phyloP scores from a whole-genome alignment of 2,888 invertebrate genomes.

The Xylocampa areola region DNA sequence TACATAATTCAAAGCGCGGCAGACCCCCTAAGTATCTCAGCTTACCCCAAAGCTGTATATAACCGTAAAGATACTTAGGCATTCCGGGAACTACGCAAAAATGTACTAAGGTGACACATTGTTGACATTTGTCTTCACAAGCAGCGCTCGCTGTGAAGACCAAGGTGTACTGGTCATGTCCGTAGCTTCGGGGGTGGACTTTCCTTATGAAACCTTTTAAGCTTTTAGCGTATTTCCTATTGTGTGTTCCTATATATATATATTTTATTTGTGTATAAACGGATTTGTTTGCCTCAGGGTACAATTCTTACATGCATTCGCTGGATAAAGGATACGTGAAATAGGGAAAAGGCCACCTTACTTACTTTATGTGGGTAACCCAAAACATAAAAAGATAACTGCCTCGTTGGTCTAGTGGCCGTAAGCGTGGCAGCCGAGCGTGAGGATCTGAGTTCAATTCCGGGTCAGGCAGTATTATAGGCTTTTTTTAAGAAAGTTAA shows the following conservation, averaged over 20 bases:
- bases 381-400: no score
- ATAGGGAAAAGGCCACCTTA: no score
- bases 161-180: constrained; percentile 7
- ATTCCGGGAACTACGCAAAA: constrained; percentile 25
- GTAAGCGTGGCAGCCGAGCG: no score
- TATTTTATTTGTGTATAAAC: constrained; percentile 22
- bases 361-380: no score
- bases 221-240: constrained; percentile 55
- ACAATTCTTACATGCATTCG: constrained; percentile 12
- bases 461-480: no score
- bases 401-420: no score
- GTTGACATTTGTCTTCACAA: constrained; percentile 1
- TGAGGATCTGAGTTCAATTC: no score
- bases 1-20: background rate
- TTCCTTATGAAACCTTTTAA: constrained; percentile 55
- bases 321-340: background rate
- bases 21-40: background rate
- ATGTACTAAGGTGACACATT: constrained; percentile 12
- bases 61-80: constrained; percentile 3
- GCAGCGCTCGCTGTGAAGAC: constrained; percentile 13
- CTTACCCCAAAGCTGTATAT: background rate
- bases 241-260: constrained; percentile 27
- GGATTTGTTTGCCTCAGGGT: constrained; percentile 15
- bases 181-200: constrained; percentile 36
- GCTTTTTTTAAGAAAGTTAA: no score